Base-by-base conservation (phyloP, 2,113 vertebrate species). In the Corydoras sp. region DNA sequence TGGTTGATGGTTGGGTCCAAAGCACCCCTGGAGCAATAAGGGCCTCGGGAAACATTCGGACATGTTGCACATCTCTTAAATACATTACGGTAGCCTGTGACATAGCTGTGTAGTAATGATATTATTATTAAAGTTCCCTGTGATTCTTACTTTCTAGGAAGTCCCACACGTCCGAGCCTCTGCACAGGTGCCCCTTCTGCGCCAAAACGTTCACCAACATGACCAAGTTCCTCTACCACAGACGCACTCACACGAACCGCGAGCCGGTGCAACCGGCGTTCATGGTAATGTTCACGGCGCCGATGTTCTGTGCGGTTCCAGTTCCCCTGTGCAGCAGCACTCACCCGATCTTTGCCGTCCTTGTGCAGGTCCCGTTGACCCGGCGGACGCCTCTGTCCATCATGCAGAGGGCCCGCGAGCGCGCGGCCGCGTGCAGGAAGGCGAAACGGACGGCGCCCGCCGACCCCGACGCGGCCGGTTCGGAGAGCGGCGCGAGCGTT, bases 151-250 rank as follows among this genome's bases (percentile, higher is more conserved):
- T 80, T 50, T 82, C 78, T 68, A 92, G 94, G 74, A 93, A 93
- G 84, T 88, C 87, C 13, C 94, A 96, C 69, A 93, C 90, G 0
- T 87, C 91, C 18, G 93, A 95, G 64, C 94, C 94, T 0, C 76
- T 95, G 15, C 93, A 95, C 78, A 92, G 91, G 76, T 96, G 94
- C 79, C 86, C 90, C 71, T 87, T 88, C 84, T 96, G 94, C 15
- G 90, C 90, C 79, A 95, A 94, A 81, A 93, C 92, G 0, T 95
- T 96, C 81, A 93, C 91, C 86, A 96, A 95, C 80, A 95, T 95
- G 93, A 96, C 94, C 76, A 96, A 96, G 84, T 95, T 92, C 78
- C 89, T 96, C 29, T 96, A 96, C 82, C 94, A 96, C 77, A 90
- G 94, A 0, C 91, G 93, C 11, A 93, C 90, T 0, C 94, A 96